phyloP scores from a whole-genome alignment of 2,888 invertebrate genomes.

The Cosmopolites sordidus region DNA sequence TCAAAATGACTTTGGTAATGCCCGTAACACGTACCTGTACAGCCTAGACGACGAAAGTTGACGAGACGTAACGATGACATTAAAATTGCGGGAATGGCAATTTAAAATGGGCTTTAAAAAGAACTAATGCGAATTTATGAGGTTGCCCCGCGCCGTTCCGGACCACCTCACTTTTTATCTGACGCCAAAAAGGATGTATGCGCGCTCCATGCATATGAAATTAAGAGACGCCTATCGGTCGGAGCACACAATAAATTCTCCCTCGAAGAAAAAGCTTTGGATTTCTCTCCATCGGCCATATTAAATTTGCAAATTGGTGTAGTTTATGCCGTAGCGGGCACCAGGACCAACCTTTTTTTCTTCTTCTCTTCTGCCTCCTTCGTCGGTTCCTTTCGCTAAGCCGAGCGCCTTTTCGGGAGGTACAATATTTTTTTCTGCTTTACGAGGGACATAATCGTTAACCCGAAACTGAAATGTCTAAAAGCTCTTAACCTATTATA shows the following conservation, averaged over 20 bases:
- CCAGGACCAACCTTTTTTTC: slow-evolving; percentile 7
- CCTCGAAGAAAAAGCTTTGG: slow-evolving; percentile 12
- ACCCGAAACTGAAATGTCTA: slow-evolving; percentile 3
- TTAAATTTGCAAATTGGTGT: slow-evolving; percentile 22
- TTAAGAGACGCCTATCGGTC: slow-evolving; percentile 22
- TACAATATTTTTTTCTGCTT: slow-evolving; percentile 11
- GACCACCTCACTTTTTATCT: slow-evolving; percentile 15
- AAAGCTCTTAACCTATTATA: slow-evolving; percentile 14
- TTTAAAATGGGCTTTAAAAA: too few relatives aligned
- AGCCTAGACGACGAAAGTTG: too few relatives aligned
- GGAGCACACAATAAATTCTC: slow-evolving; percentile 15
- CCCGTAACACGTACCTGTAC: too few relatives aligned
- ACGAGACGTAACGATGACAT: too few relatives aligned
- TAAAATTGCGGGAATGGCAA: too few relatives aligned
- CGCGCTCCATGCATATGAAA: slow-evolving; percentile 18
- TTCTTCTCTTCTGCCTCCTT: too few relatives aligned
- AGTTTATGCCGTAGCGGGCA: slow-evolving; percentile 11
- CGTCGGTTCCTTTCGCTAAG: background rate
- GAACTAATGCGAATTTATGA: slow-evolving; percentile 1
- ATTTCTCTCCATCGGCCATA: slow-evolving; percentile 16
- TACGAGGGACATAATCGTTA: slow-evolving; percentile 12
- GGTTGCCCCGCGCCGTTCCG: slow-evolving; percentile 2
- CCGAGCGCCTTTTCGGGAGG: slow-evolving; percentile 1
- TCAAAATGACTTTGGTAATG: too few relatives aligned
- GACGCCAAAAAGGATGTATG: slow-evolving; percentile 14